Conservation (phyloP, 1,140 invertebrate genomes). For the Gonioctena quinquepunctata region DNA sequence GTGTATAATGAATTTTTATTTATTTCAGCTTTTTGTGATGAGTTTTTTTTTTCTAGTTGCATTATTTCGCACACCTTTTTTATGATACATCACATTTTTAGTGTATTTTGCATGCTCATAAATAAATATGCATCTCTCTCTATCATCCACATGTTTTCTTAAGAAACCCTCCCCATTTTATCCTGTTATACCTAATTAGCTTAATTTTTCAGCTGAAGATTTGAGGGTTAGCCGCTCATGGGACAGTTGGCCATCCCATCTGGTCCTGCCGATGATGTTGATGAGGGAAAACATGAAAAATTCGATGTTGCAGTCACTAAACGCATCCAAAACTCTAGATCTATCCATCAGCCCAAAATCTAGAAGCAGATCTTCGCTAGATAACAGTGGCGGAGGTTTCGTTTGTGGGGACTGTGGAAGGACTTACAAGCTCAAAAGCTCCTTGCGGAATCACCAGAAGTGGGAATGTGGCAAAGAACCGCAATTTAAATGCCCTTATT, state of each 20-base stretch:
- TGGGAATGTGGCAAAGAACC: slow-evolving; percentile 77
- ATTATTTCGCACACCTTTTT: no score
- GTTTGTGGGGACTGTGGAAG: slow-evolving; percentile 78
- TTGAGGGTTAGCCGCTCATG: slow-evolving; percentile 44
- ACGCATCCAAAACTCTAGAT: slow-evolving; percentile 24
- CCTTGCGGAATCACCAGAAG: slow-evolving; percentile 82
- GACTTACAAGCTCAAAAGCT: slow-evolving; percentile 83
- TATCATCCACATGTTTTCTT: slow-evolving; percentile 8
- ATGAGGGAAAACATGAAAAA: slow-evolving; percentile 56
- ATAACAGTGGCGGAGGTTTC: slow-evolving; percentile 58
- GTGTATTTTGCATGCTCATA: background rate
- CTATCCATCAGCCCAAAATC: slow-evolving; percentile 30
- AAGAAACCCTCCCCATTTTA: background rate
- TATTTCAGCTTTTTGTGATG: background rate
- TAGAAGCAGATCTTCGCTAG: background rate
- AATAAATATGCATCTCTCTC: background rate
- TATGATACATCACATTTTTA: background rate
- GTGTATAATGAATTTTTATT: background rate
- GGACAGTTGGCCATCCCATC: slow-evolving; percentile 50
- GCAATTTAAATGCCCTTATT: slow-evolving; percentile 62
- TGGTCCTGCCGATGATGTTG: slow-evolving; percentile 54
- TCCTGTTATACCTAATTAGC: slow-evolving; percentile 13
- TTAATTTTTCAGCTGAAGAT: slow-evolving; percentile 51
- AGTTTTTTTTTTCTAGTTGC: background rate
- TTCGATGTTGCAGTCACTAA: slow-evolving; percentile 48